Base-by-base conservation (phyloP, 2,797 vertebrate genomes). In the Momotus momota region DNA sequence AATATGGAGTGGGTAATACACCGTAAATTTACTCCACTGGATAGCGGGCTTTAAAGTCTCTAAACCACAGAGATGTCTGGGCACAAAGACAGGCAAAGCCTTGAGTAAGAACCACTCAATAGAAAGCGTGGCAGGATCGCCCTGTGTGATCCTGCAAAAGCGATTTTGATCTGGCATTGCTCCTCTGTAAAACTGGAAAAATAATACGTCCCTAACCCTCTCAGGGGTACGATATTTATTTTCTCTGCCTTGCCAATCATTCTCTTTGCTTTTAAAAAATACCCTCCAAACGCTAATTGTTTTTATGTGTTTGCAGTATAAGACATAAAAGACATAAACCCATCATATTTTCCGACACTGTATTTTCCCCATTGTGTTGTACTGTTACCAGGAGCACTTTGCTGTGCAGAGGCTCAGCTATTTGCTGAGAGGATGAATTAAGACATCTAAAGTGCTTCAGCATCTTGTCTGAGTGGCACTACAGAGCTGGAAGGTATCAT, bases 91-190 rank as follows among this genome's bases (percentile, higher is more conserved):
- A 85, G 93, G 57, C 57, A 93, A 96, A 88, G 55, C 89, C 86
- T 51, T 20, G 64, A 87, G 79, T 92, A 89, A 85, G 86, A 92
- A 4, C 86, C 49, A 93, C 81, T 95, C 81, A 83, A 92, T 94
- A 94, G 93, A 94, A 96, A 94, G 90, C 79, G 90, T 97, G 86
- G 65, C 52, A 90, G 84, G 90, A 96, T 96, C 93, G 57, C 92
- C 48, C 92, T 31, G 71, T 8, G 26, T 94, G 94, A 96, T 96
- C 96, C 60, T 16, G 26, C 35, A 79, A 82, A 95, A 93, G 84
- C 96, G 95, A 96, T 96, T 96, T 58, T 91, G 86, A 91, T 91
- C 81, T 95, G 92, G 90, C 93, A 80, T 67, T 94, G 90, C 90
- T 93, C 29, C 73, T 61, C 83, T 35, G 61, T 33, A 87, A 87